Conservation (phyloP, 2,797 vertebrate genomes). For the Xenopus petersii region DNA sequence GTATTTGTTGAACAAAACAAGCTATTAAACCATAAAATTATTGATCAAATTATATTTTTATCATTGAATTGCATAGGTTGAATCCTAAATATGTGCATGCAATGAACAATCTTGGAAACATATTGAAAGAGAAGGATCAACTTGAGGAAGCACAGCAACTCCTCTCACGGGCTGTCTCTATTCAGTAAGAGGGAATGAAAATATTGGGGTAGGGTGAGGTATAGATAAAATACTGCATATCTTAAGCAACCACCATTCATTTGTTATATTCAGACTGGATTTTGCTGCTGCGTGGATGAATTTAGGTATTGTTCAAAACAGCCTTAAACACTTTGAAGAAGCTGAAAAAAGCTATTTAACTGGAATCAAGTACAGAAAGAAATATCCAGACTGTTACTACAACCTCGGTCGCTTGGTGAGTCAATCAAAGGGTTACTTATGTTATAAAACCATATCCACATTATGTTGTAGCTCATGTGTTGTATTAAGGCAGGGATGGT, state of each 20-base stretch:
- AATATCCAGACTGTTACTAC: slow-evolving; percentile 98
- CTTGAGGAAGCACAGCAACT: slow-evolving; percentile 88
- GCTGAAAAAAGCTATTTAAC: slow-evolving; percentile 94
- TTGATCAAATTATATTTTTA: too few relatives aligned
- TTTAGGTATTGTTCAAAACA: slow-evolving; percentile 96
- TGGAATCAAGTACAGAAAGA: slow-evolving; percentile 90
- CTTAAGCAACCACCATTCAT: too few relatives aligned
- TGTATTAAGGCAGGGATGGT: too few relatives aligned
- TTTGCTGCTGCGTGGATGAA: slow-evolving; percentile 99
- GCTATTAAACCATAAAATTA: too few relatives aligned
- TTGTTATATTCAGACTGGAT: slow-evolving; percentile 73
- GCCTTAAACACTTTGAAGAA: slow-evolving; percentile 82
- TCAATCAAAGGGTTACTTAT: neutral
- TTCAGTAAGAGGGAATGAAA: slow-evolving; percentile 74
- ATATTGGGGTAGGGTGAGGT: neutral
- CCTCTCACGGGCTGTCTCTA: slow-evolving; percentile 87
- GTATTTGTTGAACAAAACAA: too few relatives aligned
- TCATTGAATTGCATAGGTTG: slow-evolving; percentile 65
- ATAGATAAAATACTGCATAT: too few relatives aligned
- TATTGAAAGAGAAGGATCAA: slow-evolving; percentile 92
- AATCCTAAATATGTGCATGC: slow-evolving; percentile 97
- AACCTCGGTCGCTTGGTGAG: slow-evolving; percentile 95
- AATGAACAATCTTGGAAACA: slow-evolving; percentile 99
- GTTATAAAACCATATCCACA: too few relatives aligned
- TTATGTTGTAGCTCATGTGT: too few relatives aligned